These are phyloP conservation scores for Caenorhabditis panamensis DNA, from an alignment of 2,888 invertebrate species.

Conservation along the genomic window DNA sequence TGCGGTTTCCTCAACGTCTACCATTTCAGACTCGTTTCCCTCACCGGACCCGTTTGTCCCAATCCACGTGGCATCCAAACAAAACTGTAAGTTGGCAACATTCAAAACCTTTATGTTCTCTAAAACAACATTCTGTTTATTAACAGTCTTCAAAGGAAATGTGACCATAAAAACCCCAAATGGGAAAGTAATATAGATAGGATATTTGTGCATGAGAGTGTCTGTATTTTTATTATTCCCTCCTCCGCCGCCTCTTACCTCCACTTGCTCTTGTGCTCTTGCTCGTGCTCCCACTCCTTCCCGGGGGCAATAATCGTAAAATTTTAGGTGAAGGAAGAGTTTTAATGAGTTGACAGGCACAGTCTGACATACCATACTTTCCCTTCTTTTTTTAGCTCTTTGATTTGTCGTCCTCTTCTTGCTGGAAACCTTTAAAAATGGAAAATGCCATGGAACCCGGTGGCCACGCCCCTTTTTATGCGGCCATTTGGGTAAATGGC, in stretches of 20 bases:
- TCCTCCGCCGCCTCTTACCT: conserved; percentile 16
- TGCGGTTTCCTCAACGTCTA: neutral
- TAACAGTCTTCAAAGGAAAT: conserved; percentile 18
- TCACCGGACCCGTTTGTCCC: neutral
- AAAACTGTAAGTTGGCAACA: conserved; percentile 29
- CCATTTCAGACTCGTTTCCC: neutral
- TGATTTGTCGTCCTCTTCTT: neutral
- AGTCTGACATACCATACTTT: conserved; percentile 15
- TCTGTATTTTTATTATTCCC: conserved; percentile 38
- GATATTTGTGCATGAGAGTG: conserved; percentile 45
- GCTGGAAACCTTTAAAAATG: neutral
- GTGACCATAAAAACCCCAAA: conserved; percentile 52
- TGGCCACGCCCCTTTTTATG: conserved; percentile 53
- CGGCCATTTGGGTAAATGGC: conserved; percentile 62
- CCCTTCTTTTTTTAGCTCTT: neutral
- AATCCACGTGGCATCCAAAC: neutral
- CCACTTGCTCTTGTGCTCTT: conserved; percentile 8
- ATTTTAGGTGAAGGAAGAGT: conserved; percentile 29
- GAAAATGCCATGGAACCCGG: conserved; percentile 37
- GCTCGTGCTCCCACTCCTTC: conserved; percentile 39
- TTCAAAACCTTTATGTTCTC: conserved; percentile 9
- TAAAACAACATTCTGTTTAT: conserved; percentile 4
- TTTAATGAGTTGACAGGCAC: conserved; percentile 59
- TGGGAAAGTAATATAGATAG: conserved; percentile 37
- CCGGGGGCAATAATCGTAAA: conserved; percentile 58